Evolutionary conservation across 2,797 vertebrate genomes (phyloP).

Genomic region (Semotilus atromaculatus): DNA sequence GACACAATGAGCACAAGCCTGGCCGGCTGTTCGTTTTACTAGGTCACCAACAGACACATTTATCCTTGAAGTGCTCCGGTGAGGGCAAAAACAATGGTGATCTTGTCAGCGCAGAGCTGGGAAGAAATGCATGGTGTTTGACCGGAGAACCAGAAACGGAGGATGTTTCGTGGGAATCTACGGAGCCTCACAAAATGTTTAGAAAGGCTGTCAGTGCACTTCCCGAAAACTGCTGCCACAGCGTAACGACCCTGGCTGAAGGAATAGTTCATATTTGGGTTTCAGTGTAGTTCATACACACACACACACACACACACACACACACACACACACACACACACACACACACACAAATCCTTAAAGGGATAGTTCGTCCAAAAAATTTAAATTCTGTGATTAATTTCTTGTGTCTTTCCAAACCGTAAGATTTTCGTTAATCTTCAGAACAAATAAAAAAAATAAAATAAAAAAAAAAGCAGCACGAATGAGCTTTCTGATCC

Average conservation of each 20-base stretch:
- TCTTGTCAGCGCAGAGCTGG: conserved; percentile 47
- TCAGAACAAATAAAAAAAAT: too few species aligned
- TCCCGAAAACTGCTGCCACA: conserved; percentile 46
- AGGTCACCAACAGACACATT: conserved; percentile 63
- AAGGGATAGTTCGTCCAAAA: too few species aligned
- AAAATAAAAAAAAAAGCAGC: too few species aligned
- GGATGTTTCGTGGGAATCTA: conserved; percentile 22
- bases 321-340: not conserved
- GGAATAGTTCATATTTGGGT: conserved; percentile 11
- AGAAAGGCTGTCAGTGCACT: conserved; percentile 41
- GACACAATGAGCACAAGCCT: conserved; percentile 52
- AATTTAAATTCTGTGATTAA: too few species aligned
- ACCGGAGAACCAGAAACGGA: conserved; percentile 32
- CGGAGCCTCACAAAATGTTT: conserved; percentile 38
- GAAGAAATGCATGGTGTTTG: conserved; percentile 49
- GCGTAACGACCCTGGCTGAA: conserved; percentile 26
- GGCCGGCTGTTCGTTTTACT: conserved; percentile 60
- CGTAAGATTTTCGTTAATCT: too few species aligned
- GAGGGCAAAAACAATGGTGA: conserved; percentile 54
- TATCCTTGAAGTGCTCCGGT: conserved; percentile 55
- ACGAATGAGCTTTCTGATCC: too few species aligned
- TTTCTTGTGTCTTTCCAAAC: too few species aligned
- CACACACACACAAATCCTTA: not conserved
- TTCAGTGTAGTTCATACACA: too few species aligned
- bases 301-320: not conserved